Conservation (phyloP, 2,113 vertebrate species). For the Muntiacus muntjak region DNA sequence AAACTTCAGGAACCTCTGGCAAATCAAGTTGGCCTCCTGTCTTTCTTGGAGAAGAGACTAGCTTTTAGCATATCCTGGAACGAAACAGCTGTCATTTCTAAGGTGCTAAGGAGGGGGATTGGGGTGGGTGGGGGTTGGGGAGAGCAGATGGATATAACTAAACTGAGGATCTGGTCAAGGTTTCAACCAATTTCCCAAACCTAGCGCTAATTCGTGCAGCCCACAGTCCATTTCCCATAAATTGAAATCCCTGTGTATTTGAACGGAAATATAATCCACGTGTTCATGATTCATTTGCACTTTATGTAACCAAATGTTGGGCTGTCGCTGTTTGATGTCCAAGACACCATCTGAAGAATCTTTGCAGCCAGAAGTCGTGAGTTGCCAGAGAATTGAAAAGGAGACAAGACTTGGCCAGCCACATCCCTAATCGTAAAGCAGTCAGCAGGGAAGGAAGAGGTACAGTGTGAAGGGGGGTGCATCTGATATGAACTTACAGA, state of each 20-base stretch:
- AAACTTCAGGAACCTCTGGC: conserved; percentile 25
- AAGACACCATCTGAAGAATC: conserved; percentile 50
- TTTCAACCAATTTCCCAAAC: neutral
- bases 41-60: conserved; percentile 6
- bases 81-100: neutral
- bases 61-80: neutral
- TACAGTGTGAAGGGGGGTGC: neutral
- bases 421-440: neutral
- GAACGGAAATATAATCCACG: conserved; percentile 49
- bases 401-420: neutral
- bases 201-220: neutral
- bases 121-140: neutral
- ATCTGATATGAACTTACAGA: neutral
- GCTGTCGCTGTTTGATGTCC: conserved; percentile 45
- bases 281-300: conserved; percentile 59
- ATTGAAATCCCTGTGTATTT: conserved; percentile 7
- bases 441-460: neutral
- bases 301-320: conserved; percentile 51
- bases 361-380: conserved; percentile 50
- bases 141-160: neutral
- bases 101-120: neutral
- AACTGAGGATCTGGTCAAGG: neutral
- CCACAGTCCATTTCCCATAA: conserved; percentile 45
- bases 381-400: conserved; percentile 29
- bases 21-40: neutral